Evolutionary conservation across 2,113 vertebrate genomes (phyloP), one percentile per base, ranked within the genome.

Genomic region (Tor tambroides): DNA sequence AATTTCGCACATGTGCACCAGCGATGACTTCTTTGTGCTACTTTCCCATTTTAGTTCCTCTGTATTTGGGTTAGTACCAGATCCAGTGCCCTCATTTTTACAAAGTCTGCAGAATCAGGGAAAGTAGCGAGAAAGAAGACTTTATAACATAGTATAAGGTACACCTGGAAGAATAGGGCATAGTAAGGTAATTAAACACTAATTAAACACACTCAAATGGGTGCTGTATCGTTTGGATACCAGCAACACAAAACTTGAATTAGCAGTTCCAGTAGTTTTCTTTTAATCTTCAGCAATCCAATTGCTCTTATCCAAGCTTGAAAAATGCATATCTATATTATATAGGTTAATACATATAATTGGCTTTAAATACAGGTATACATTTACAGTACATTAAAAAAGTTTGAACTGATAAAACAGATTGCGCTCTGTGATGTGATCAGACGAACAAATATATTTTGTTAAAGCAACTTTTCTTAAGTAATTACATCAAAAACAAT

Each of bases 311-410:
- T 80, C 21, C 9, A 67, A 90, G 88, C 91, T 93, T 92, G 79
- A 90, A 92, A 93, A 93, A 93, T 89, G 71, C 88, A 86, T 90
- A 91, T 91, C 88, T 94, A 92, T 93, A 92, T 91, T 41, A 93
- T 92, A 92, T 81, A 92, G 38, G 30, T 90, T 84, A 83, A 89
- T 87, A 89, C 86, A 89, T 38, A 72, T 87, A 88, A 85, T 74
- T 86, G 75, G 21, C 51, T 86, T 87, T 41, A 88, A 88, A 90
- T 90, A 88, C 86, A 90, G 41, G 46, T 83, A 72, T 86, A 86
- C 74, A 89, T 86, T 79, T 90, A 88, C 81, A 88, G 46, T 81
- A 88, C 72, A 86, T 83, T 69, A 76, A 43, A 83, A 87, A 82
- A 69, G 21, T 61, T 61, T n/a, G 21, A 61, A 85, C 17, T n/a